Evolutionary conservation across 2,113 vertebrate species (phyloP).

Genomic region (Saguinus imperator): DNA sequence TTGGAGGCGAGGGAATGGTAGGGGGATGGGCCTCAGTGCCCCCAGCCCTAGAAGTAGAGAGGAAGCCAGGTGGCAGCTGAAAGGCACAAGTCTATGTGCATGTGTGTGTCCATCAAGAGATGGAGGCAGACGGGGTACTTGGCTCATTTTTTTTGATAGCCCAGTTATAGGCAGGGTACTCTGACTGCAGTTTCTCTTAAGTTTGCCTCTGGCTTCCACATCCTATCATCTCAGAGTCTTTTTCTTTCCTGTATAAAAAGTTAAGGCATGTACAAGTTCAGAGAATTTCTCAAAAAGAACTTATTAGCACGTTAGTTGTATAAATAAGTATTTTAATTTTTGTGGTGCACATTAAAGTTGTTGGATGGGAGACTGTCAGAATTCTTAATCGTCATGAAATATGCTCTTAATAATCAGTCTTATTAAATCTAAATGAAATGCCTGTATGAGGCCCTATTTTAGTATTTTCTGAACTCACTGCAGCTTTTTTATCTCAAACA

Average conservation of each 20-base stretch:
- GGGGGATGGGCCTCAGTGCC: too few relatives aligned
- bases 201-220: conserved; percentile 23
- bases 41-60: background rate
- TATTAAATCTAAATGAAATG: conserved; percentile 76
- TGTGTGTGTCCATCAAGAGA: background rate
- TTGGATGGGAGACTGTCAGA: conserved; percentile 73
- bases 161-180: background rate
- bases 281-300: conserved; percentile 64
- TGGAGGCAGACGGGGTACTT: background rate
- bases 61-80: background rate
- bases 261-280: conserved; percentile 60
- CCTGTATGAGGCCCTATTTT: conserved; percentile 71
- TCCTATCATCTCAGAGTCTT: background rate
- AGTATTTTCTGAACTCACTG: conserved; percentile 65
- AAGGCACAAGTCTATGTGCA: background rate
- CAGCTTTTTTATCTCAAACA: conserved; percentile 74
- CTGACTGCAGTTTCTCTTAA: background rate
- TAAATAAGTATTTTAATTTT: conserved; percentile 83
- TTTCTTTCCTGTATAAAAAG: conserved; percentile 54
- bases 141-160: background rate
- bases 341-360: conserved; percentile 76
- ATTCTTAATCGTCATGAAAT: conserved; percentile 72
- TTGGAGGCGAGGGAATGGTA: background rate
- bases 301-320: conserved; percentile 74
- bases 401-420: conserved; percentile 73